These are phyloP conservation scores for Pseudopodoces humilis DNA, from an alignment of 2,113 vertebrate species.

Conservation along the genomic window DNA sequence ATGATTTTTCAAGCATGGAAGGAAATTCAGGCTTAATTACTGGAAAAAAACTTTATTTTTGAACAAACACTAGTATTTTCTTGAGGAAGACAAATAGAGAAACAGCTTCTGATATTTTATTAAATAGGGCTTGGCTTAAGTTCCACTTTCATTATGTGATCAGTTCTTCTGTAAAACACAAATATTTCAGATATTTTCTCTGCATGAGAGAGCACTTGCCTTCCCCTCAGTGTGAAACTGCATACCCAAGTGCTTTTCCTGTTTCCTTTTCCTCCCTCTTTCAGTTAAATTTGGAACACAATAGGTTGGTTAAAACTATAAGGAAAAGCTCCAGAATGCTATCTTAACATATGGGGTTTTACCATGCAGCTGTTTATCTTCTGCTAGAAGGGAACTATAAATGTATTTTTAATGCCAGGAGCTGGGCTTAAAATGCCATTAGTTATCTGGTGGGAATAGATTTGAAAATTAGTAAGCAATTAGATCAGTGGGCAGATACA, in stretches of 20 bases:
- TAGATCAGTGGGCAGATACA: slow-evolving; percentile 50
- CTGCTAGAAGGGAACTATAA: slow-evolving; percentile 39
- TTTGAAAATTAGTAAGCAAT: slow-evolving; percentile 66
- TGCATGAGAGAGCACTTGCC: background rate
- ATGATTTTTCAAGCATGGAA: background rate
- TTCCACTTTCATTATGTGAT: background rate
- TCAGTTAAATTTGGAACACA: slow-evolving; percentile 40
- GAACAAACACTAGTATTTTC: background rate
- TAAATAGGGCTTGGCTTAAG: slow-evolving; percentile 9
- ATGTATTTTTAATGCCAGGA: slow-evolving; percentile 64
- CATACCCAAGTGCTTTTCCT: slow-evolving; percentile 3
- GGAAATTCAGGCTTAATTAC: background rate
- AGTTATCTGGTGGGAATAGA: slow-evolving; percentile 57
- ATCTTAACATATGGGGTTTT: background rate
- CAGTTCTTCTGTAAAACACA: background rate
- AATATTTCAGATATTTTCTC: background rate
- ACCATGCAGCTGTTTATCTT: slow-evolving; percentile 38
- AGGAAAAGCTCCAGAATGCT: slow-evolving; percentile 5
- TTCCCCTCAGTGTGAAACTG: background rate
- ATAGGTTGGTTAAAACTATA: slow-evolving; percentile 6
- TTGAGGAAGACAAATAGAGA: background rate
- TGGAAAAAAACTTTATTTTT: background rate
- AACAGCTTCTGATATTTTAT: background rate
- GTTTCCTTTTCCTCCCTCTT: slow-evolving; percentile 24
- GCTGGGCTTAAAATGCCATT: slow-evolving; percentile 55